Conservation (phyloP, 1,140 invertebrate species). For the Subanguina moxae region DNA sequence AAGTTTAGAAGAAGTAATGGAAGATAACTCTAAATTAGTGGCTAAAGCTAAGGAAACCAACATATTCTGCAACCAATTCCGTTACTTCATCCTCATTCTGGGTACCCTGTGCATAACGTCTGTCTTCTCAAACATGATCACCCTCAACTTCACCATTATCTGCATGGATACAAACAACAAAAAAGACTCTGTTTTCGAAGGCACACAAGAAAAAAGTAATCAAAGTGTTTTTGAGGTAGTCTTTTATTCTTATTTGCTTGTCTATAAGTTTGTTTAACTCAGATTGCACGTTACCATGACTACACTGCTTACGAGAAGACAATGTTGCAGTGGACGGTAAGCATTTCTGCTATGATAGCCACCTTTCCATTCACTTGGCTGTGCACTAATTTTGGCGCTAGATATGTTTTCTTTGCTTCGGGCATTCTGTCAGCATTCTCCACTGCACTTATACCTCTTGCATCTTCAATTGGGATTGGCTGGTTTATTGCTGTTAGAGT, state of each 20-base stretch:
- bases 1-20: too few relatives aligned
- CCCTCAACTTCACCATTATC: conserved; percentile 44
- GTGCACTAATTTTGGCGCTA: conserved; percentile 28
- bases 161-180: conserved; percentile 24
- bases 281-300: not conserved
- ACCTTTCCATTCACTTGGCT: conserved; percentile 32
- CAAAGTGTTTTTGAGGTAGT: too few relatives aligned
- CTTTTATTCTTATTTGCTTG: too few relatives aligned
- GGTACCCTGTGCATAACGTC: conserved; percentile 42
- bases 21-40: too few relatives aligned
- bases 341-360: conserved; percentile 30
- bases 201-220: too few relatives aligned
- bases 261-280: too few relatives aligned
- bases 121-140: conserved; percentile 46
- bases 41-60: not conserved
- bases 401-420: conserved; percentile 34
- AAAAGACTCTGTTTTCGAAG: too few relatives aligned
- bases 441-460: conserved; percentile 23
- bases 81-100: conserved; percentile 37
- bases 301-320: conserved; percentile 32
- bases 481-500: conserved; percentile 21
- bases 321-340: conserved; percentile 30
- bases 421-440: conserved; percentile 31
- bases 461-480: conserved; percentile 22
- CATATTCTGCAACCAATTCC: conserved; percentile 29